phyloP scores from a whole-genome alignment of 2,113 vertebrate genomes.

The Tragulus kanchil region DNA sequence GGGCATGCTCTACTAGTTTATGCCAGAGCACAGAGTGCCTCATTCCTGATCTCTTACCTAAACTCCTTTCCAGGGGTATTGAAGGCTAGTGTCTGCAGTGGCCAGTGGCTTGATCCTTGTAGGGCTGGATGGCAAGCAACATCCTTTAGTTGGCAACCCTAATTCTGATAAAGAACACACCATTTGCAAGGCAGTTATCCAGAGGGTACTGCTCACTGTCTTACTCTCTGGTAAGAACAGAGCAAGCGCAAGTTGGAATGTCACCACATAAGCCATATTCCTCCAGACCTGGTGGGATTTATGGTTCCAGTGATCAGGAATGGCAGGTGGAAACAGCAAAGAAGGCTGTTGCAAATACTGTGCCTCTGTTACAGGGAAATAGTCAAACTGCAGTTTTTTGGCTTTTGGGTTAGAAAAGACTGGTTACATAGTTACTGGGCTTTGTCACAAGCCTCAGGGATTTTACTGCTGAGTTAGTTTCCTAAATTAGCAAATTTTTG shows the following conservation, averaged over 20 bases:
- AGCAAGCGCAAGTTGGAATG: not conserved
- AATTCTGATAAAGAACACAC: not conserved
- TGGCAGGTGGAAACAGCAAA: rapidly evolving
- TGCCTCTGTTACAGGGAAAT: not conserved
- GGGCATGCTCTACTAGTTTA: not conserved
- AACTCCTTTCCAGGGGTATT: not conserved
- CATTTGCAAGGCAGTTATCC: not conserved
- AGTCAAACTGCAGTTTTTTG: not conserved
- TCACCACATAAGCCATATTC: not conserved
- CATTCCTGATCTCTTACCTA: not conserved
- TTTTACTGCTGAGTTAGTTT: not conserved
- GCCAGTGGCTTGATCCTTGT: not conserved
- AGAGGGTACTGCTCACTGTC: rapidly evolving
- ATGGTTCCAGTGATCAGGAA: not conserved
- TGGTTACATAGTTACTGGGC: not conserved
- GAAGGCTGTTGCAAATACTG: not conserved
- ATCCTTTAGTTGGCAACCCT: not conserved
- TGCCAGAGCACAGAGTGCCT: not conserved
- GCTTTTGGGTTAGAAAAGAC: slow-evolving; percentile 37
- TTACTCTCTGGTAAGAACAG: not conserved
- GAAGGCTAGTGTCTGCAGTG: not conserved
- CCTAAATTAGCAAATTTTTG: not conserved
- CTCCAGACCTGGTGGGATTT: not conserved
- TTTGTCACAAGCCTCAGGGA: not conserved
- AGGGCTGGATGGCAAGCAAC: not conserved